Evolutionary conservation across 2,888 invertebrate genomes (phyloP).

Genomic region (Limenitis camilla): DNA sequence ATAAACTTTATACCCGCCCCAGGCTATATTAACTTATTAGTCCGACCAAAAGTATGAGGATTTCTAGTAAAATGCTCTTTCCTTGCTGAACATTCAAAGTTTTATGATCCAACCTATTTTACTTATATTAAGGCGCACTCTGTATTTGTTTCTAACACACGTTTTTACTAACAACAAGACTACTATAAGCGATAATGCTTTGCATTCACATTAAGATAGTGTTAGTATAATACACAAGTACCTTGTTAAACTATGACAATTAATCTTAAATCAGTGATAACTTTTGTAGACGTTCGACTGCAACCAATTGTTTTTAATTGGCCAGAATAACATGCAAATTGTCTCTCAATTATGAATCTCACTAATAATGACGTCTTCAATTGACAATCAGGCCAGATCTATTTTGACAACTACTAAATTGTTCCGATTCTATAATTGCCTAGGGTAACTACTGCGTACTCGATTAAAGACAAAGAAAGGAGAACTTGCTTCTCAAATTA

Average conservation of each 20-base stretch:
- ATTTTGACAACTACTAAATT: constrained; percentile 23
- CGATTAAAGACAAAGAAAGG: neutral
- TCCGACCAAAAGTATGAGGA: constrained; percentile 24
- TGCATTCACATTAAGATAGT: too few relatives aligned
- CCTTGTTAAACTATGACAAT: constrained; percentile 1
- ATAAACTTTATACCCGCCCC: constrained; percentile 61
- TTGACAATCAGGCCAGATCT: constrained; percentile 32
- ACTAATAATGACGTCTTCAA: constrained; percentile 32
- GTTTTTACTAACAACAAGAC: too few relatives aligned
- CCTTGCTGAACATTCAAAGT: constrained; percentile 69
- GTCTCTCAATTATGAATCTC: constrained; percentile 30
- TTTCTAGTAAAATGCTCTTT: constrained; percentile 8
- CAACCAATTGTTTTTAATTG: constrained; percentile 29
- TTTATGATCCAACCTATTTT: constrained; percentile 25
- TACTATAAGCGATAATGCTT: too few relatives aligned
- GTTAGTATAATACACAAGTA: neutral
- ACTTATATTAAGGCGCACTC: neutral
- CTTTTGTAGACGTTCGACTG: constrained; percentile 15
- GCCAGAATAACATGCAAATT: constrained; percentile 30
- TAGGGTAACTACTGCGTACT: constrained; percentile 5
- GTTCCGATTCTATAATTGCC: constrained; percentile 14
- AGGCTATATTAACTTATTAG: constrained; percentile 68
- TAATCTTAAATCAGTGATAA: constrained; percentile 10
- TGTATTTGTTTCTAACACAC: too few relatives aligned
- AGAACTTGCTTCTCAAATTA: too few relatives aligned